phyloP scores from a whole-genome alignment of 1,140 invertebrate genomes.

The Tetramorium alpestre region DNA sequence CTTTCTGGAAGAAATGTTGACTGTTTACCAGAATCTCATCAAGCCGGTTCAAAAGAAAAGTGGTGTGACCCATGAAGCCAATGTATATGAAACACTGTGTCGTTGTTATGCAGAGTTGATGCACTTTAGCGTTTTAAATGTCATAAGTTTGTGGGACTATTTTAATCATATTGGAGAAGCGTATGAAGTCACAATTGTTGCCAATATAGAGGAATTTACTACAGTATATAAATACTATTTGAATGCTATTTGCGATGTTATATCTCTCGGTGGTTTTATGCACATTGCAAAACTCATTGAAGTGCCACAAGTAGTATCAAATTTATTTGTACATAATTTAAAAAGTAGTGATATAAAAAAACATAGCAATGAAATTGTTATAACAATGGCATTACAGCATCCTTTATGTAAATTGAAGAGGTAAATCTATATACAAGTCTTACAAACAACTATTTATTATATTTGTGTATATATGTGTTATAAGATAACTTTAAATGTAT shows the following conservation, averaged over 20 bases:
- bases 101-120: conserved; percentile 90
- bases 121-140: conserved; percentile 89
- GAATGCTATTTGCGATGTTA: conserved; percentile 90
- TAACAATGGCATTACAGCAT: conserved; percentile 87
- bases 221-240: conserved; percentile 91
- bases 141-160: conserved; percentile 89
- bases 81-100: conserved; percentile 88
- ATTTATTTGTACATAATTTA: conserved; percentile 87
- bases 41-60: conserved; percentile 88
- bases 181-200: conserved; percentile 89
- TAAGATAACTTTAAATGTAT: not conserved
- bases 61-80: conserved; percentile 85
- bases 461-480: not conserved
- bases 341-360: conserved; percentile 85
- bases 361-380: conserved; percentile 86
- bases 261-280: conserved; percentile 90
- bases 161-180: conserved; percentile 88
- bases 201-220: conserved; percentile 90
- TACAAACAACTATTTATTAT: not conserved
- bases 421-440: conserved; percentile 75
- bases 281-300: conserved; percentile 89
- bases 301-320: conserved; percentile 87
- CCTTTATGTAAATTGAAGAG: conserved; percentile 87
- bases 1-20: conserved; percentile 89
- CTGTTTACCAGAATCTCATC: conserved; percentile 88